phyloP scores from a whole-genome alignment of 2,113 vertebrate species.

The Amblyopsis rosae region DNA sequence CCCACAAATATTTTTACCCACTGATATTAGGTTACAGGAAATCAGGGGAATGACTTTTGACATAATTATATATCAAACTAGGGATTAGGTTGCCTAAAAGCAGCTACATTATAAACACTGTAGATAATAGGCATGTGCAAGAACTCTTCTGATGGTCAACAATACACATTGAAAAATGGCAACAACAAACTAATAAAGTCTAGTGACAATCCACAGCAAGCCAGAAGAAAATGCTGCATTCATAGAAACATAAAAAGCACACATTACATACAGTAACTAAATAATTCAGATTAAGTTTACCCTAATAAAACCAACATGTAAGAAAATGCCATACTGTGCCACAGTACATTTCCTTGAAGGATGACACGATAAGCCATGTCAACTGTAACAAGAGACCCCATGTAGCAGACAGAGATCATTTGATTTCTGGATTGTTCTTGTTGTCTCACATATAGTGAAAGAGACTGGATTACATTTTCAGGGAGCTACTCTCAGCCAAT shows the following conservation, averaged over 20 bases:
- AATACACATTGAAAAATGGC: conserved; percentile 17
- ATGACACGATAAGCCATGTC: conserved; percentile 38
- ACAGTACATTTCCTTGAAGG: conserved; percentile 13
- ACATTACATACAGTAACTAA: not conserved
- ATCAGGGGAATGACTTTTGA: conserved; percentile 85
- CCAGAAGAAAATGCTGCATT: conserved; percentile 3
- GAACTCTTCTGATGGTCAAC: conserved; percentile 37
- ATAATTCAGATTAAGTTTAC: not conserved
- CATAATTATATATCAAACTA: conserved; percentile 82
- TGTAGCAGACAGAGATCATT: conserved; percentile 63
- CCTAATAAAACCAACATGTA: conserved; percentile 26
- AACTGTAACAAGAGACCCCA: conserved; percentile 65
- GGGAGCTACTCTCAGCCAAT: conserved; percentile 28
- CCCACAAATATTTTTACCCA: conserved; percentile 94
- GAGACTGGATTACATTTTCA: conserved; percentile 47
- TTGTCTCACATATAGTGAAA: conserved; percentile 67
- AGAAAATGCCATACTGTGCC: conserved; percentile 3
- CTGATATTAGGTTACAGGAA: conserved; percentile 96
- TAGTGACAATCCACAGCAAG: conserved; percentile 10
- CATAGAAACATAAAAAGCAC: not conserved
- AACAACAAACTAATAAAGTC: conserved; percentile 10
- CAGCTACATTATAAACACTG: conserved; percentile 69
- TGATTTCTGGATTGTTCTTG: conserved; percentile 50
- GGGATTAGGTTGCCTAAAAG: conserved; percentile 79
- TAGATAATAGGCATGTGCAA: conserved; percentile 46